Evolutionary conservation across 2,113 vertebrate species (phyloP).

Genomic region (Brachypteracias leptosomus): DNA sequence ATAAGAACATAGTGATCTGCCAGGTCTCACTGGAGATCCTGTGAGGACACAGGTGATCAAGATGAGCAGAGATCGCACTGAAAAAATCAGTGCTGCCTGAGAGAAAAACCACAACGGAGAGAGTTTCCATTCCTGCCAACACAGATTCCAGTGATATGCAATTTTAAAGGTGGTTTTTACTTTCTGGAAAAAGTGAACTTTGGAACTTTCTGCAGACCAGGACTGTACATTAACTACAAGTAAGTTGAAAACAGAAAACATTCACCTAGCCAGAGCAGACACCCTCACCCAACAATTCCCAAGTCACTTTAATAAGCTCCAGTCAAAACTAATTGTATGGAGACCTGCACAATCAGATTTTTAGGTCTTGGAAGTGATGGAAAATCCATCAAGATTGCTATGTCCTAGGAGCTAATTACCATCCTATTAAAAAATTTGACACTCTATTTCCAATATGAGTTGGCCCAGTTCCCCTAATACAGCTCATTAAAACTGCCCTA

Average conservation of each 20-base stretch:
- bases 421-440: constrained; percentile 26
- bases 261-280: background rate
- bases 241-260: constrained; percentile 3
- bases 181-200: background rate
- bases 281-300: background rate
- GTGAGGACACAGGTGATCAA: background rate
- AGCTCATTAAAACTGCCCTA: constrained; percentile 51
- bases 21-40: background rate
- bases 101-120: background rate
- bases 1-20: background rate
- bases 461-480: constrained; percentile 5
- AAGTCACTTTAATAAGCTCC: constrained; percentile 12
- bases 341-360: constrained; percentile 22
- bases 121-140: background rate
- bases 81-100: background rate
- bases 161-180: background rate
- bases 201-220: background rate
- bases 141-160: background rate
- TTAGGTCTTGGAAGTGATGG: constrained; percentile 15
- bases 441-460: constrained; percentile 19
- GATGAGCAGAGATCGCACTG: background rate
- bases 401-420: constrained; percentile 20
- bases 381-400: constrained; percentile 22
- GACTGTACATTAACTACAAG: background rate
- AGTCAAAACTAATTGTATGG: constrained; percentile 36